A percentile compares a stretch with the other conserved stretches of the same genome.
These are phyloP conservation scores for Enteromius afrohamiltoni DNA, from an alignment of 2,797 vertebrate genomes.

Conservation along the genomic window DNA sequence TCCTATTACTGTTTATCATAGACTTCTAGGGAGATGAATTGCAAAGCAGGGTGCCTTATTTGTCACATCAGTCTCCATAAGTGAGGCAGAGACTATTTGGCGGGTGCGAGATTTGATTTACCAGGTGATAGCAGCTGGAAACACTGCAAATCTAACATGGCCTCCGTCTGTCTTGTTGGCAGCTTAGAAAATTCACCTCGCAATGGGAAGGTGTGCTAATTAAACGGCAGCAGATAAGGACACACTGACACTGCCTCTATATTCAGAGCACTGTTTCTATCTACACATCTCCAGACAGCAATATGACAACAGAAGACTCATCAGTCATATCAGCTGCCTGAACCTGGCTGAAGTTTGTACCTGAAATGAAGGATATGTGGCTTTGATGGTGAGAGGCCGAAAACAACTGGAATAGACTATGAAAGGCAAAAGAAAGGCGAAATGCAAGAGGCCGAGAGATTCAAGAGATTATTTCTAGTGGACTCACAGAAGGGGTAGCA, in stretches of 20 bases:
- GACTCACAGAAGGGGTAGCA: neutral
- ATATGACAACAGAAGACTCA: constrained; percentile 70
- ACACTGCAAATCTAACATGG: constrained; percentile 35
- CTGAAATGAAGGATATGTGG: constrained; percentile 47
- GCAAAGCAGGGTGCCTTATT: constrained; percentile 68
- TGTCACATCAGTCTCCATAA: constrained; percentile 63
- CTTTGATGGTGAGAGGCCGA: constrained; percentile 27
- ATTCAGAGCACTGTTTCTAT: constrained; percentile 69
- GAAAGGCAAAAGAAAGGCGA: constrained; percentile 11
- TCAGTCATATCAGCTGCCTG: constrained; percentile 68
- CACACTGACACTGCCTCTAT: constrained; percentile 58
- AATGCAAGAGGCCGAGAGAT: neutral
- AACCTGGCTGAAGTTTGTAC: constrained; percentile 64
- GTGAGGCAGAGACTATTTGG: constrained; percentile 64
- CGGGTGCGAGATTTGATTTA: constrained; percentile 57
- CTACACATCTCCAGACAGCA: constrained; percentile 68
- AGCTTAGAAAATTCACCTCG: constrained; percentile 47
- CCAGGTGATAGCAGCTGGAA: constrained; percentile 50
- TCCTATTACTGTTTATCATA: constrained; percentile 69
- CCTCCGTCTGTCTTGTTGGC: constrained; percentile 39
- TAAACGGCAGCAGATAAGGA: constrained; percentile 68
- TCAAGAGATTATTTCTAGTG: constrained; percentile 4
- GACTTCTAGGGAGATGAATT: constrained; percentile 69
- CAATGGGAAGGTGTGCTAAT: constrained; percentile 68
- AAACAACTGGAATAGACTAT: constrained; percentile 2